phyloP scores from a whole-genome alignment of 2,888 invertebrate species.

The Boloria selene region DNA sequence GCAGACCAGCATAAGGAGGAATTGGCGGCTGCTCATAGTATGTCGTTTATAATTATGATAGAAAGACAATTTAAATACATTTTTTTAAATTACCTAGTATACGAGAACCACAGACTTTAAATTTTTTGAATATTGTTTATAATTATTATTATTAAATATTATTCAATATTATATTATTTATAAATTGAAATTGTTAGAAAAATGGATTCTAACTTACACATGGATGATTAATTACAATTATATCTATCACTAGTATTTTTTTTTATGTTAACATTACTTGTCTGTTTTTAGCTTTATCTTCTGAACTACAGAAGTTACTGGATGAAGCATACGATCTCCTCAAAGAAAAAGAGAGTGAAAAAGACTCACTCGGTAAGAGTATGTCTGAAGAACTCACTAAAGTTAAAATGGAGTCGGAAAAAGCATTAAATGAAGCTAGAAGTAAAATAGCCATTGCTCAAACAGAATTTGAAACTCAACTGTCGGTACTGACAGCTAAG shows the following conservation, averaged over 20 bases:
- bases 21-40: conserved; percentile 73
- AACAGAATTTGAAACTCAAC: conserved; percentile 82
- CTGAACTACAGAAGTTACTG: conserved; percentile 75
- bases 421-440: conserved; percentile 76
- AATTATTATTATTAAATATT: no score
- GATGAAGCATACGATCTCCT: conserved; percentile 79
- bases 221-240: neutral
- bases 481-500: conserved; percentile 79
- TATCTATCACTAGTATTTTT: neutral
- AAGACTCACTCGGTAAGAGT: conserved; percentile 76
- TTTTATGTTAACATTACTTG: conserved; percentile 14
- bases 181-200: no score
- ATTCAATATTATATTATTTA: no score
- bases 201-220: no score
- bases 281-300: conserved; percentile 70
- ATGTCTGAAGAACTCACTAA: conserved; percentile 74
- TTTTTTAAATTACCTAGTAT: no score
- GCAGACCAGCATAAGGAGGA: conserved; percentile 73
- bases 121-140: no score
- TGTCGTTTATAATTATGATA: conserved; percentile 21
- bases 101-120: no score
- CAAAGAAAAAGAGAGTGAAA: conserved; percentile 78
- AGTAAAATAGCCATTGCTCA: conserved; percentile 87
- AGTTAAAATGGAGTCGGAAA: conserved; percentile 77
- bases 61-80: no score